Base-by-base conservation (phyloP, 2,888 invertebrate species). In the Piscicola geometra region DNA sequence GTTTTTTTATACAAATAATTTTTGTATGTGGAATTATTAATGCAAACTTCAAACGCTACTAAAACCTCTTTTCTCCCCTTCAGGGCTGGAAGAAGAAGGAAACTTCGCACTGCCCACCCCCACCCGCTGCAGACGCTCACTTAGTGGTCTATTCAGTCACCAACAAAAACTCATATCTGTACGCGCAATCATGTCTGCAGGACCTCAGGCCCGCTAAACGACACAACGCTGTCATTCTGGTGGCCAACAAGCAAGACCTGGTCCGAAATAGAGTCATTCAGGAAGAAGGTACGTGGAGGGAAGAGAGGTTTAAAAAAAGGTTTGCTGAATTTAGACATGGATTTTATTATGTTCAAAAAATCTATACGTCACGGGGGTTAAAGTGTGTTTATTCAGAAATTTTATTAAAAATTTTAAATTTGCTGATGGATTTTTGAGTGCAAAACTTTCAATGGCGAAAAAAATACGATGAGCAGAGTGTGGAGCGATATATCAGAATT, bases 161-260 rank as follows among this genome's bases (percentile, higher is more conserved):
- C 0, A 77, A 78, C 32, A 52, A 76, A 32, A 74, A 69, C 60
- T 78, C 78, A 0, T 78, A 78, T 71, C 15, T 56, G 18, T 77
- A 75, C 71, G 78, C 78, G 1, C 78, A 78, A 33, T 64, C 76
- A 0, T 77, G 77, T 52, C 75, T 78, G 25, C 77, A 78, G 71
- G 78, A 77, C 21, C 41, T 78, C 5, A 68, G 76, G 41, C 92
- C 73, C 5, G 71, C 68, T 33, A 75, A 75, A 35, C 36, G 91
- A 0, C 92, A 93, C 75, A 90, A 92, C 82, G 91, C 92, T 5
- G 92, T 93, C 74, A 93, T 96, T 77, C 89, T 95, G n/a, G 95
- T 94, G 1, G 95, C 92, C 60, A 96, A 96, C 84, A 96, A 95
- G 84, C 92, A 93, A 1, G 96, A 96, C 83, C 87, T 95, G 81